Evolutionary conservation across 2,888 invertebrate species (phyloP).

Genomic region (Tetragonisca angustula): DNA sequence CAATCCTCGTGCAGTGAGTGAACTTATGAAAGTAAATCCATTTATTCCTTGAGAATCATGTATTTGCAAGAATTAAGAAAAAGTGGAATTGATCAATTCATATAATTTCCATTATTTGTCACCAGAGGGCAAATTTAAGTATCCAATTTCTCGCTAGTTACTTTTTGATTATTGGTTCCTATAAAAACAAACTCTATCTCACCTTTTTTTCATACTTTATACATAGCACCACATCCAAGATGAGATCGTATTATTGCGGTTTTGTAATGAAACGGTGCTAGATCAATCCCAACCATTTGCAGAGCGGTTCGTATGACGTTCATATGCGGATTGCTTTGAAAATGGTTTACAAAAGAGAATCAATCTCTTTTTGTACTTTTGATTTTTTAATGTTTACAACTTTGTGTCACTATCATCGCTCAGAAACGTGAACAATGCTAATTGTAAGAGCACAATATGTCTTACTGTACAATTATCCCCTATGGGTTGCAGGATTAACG

Average conservation of each 20-base stretch:
- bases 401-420: no score
- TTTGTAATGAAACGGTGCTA: constrained; percentile 72
- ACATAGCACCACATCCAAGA: constrained; percentile 62
- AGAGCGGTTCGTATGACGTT: constrained; percentile 64
- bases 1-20: no score
- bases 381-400: background rate
- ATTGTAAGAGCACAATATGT: background rate
- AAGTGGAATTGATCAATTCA: no score
- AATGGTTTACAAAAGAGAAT: constrained; percentile 61
- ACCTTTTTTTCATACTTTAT: accelerated
- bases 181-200: background rate
- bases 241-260: constrained; percentile 68
- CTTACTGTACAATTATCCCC: constrained; percentile 11
- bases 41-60: no score
- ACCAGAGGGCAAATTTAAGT: background rate
- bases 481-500: constrained; percentile 78
- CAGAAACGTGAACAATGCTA: no score
- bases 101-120: background rate
- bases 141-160: background rate
- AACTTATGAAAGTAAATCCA: no score
- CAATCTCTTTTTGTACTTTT: background rate
- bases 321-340: constrained; percentile 69
- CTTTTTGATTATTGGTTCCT: background rate
- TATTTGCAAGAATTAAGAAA: no score
- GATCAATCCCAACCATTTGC: constrained; percentile 67